Conservation (phyloP, 2,113 vertebrate genomes). For the Alethe diademata region DNA sequence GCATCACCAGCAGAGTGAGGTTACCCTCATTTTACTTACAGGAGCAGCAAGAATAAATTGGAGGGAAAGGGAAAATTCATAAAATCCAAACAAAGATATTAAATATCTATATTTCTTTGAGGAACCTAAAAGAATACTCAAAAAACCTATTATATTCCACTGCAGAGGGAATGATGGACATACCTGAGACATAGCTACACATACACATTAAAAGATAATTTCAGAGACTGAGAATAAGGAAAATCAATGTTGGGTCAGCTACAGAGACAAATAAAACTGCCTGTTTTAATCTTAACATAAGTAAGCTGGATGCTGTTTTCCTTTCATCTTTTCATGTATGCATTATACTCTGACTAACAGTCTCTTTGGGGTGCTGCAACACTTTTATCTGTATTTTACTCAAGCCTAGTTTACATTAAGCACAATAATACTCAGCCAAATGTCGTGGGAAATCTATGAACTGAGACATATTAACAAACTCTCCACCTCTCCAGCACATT, state of each 20-base stretch:
- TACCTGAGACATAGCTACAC: neutral
- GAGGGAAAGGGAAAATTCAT: neutral
- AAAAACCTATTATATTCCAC: neutral
- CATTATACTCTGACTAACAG: neutral
- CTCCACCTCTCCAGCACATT: neutral
- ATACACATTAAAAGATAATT: neutral
- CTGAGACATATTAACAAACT: neutral
- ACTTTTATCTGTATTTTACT: neutral
- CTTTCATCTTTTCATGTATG: neutral
- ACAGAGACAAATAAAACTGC: neutral
- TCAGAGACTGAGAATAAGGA: neutral
- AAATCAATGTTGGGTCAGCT: neutral
- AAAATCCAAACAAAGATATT: neutral
- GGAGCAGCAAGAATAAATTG: neutral
- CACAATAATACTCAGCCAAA: neutral
- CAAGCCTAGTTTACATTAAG: neutral
- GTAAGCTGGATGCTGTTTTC: neutral
- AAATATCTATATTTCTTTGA: neutral
- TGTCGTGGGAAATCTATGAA: neutral
- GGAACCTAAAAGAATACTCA: neutral
- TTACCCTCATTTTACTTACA: neutral
- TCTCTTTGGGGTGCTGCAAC: neutral
- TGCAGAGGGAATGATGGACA: neutral
- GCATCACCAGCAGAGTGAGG: neutral
- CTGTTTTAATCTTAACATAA: neutral